These are phyloP conservation scores for Acronicta leporina DNA, from an alignment of 2,888 invertebrate species.

Conservation along the genomic window DNA sequence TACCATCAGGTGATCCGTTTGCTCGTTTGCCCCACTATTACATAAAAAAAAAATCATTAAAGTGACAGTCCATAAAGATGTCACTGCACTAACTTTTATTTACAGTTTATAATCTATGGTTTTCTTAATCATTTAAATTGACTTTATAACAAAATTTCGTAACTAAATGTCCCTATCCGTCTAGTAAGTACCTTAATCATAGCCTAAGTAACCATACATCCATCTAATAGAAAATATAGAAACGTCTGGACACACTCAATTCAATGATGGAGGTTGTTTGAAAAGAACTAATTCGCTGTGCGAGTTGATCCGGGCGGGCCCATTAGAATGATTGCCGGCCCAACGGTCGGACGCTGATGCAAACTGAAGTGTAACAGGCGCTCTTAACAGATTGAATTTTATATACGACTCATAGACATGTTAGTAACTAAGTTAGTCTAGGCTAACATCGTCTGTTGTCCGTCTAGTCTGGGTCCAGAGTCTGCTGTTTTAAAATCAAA, in stretches of 20 bases:
- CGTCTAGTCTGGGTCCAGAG: not conserved
- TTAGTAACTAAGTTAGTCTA: constrained; percentile 38
- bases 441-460: constrained; percentile 9
- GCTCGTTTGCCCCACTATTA: too few relatives aligned
- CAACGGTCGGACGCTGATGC: constrained; percentile 68
- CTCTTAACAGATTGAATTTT: constrained; percentile 86
- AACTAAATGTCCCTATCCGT: too few relatives aligned
- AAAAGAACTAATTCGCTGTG: constrained; percentile 84
- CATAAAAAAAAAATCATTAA: too few relatives aligned
- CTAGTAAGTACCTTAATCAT: not conserved
- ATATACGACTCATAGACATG: constrained; percentile 61
- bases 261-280: constrained; percentile 81
- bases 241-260: constrained; percentile 81
- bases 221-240: constrained; percentile 57
- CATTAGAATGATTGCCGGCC: constrained; percentile 86
- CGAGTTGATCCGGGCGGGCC: constrained; percentile 72
- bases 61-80: too few relatives aligned
- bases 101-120: too few relatives aligned
- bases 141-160: too few relatives aligned
- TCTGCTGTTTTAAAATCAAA: too few relatives aligned
- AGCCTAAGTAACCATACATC: constrained; percentile 45
- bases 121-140: too few relatives aligned
- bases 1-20: too few relatives aligned
- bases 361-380: constrained; percentile 72
- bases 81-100: too few relatives aligned